Evolutionary conservation across 2,113 vertebrate species (phyloP), one percentile per base, ranked within the genome.

Genomic region (Megalops atlanticus): DNA sequence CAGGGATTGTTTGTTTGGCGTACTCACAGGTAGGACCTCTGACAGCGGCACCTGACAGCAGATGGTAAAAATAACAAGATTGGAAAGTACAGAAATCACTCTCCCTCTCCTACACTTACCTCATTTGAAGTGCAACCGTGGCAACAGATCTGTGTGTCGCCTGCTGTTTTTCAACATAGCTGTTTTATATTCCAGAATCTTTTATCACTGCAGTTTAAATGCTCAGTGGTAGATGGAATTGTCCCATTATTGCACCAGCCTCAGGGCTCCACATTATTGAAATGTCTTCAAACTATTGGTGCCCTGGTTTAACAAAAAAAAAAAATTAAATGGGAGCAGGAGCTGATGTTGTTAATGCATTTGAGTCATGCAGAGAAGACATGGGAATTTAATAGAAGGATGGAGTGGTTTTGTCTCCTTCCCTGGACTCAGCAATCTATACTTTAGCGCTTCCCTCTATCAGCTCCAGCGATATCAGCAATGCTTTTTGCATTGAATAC

Each of bases 61-160:
- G 72, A 43, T 58, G 38, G 1, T 36, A 69, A 76, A 76, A 81
- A 76, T 49, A 81, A 76, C 6, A 35, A 38, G 39, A 81, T 47
- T 74, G 74, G 52, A 81, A 76, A 16, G 73, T 40, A 41, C 27
- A 81, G 80, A 68, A 69, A 81, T 81, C 45, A 58, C 47, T 74
- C 41, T 33, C 80, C 72, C 38, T 80, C 79, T 64, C 36, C 7
- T 27, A 11, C 52, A 38, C 52, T 81, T 64, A 76, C 74, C 33
- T 81, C 54, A 81, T 73, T 76, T 70, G 74, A 81, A 76, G 74
- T 69, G 52, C 47, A 39, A 70, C 72, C 64, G 72, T 75, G 80
- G 38, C 52, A 36, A 45, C 79, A 47, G 35, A 74, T 80, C 24
- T 47, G 73, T 33, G 58, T 69, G 74, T 38, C 74, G 40, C 80